These are phyloP conservation scores for Hestina assimilis DNA, from an alignment of 1,140 invertebrate genomes.

Conservation along the genomic window DNA sequence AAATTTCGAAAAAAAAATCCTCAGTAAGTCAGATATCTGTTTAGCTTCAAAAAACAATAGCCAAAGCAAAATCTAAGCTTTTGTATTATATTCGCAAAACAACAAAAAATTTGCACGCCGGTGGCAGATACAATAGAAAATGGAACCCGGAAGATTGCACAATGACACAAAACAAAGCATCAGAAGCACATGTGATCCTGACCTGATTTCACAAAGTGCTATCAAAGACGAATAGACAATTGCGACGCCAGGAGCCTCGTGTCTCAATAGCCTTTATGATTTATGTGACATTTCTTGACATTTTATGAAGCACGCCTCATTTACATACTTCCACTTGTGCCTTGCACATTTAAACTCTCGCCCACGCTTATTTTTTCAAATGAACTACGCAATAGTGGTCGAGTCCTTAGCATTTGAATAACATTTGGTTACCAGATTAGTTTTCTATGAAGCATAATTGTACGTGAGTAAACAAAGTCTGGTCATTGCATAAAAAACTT, in stretches of 20 bases:
- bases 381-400: conserved; percentile 54
- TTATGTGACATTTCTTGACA: conserved; percentile 72
- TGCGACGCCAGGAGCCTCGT: conserved; percentile 52
- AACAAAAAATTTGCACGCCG: conserved; percentile 29
- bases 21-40: background rate
- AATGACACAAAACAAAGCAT: conserved; percentile 49
- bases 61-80: conserved; percentile 8
- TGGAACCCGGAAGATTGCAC: conserved; percentile 72
- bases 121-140: conserved; percentile 17
- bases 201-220: conserved; percentile 69
- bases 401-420: conserved; percentile 71
- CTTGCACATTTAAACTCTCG: conserved; percentile 68
- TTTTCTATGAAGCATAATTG: conserved; percentile 55
- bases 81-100: conserved; percentile 12
- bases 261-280: conserved; percentile 69
- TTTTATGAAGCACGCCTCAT: conserved; percentile 75
- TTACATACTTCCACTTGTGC: conserved; percentile 72
- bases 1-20: too few relatives aligned
- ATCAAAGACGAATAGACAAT: conserved; percentile 51
- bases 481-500: conserved; percentile 26
- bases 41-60: conserved; percentile 18
- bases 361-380: conserved; percentile 60
- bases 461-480: conserved; percentile 53
- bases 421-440: conserved; percentile 78
- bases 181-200: conserved; percentile 74